Evolutionary conservation across 2,888 invertebrate genomes (phyloP), one percentile per base, ranked within the genome.

Genomic region (Julus scandinavius): DNA sequence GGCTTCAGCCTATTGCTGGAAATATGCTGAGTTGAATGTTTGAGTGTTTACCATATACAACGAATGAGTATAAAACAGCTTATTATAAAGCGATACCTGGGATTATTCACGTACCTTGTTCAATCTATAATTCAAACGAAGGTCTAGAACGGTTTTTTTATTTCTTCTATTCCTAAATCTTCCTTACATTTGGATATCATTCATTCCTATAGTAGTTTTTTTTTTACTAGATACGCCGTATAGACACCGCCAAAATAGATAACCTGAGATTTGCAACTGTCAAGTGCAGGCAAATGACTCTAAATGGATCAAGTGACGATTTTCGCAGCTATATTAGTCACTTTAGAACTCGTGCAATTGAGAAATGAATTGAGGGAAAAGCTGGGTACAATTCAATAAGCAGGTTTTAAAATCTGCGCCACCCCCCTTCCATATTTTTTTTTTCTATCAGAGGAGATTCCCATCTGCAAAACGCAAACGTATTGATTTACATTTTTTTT

Each of bases 231-330:
- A 11, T 15, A 15, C 13, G 13, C 80, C 2, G 38, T 80, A 80
- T 17, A 54, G 20, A 17, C 20, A 3, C 1, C 13, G 38, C 13
- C 40, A 20, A 29, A 83, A 83, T 83, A 85, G 20, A 45, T n/a
- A 85, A 50, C 85, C 83, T 85, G 20, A 85, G 45, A 85, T 41
- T 85, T 85, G 85, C 85, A 85, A 40, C 85, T 85, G 85, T 41
- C n/a, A 45, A 45, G 13, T 85, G 13, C 85, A 45, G 49, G 45
- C 85, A 49, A 45, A 45, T 85, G 85, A 85, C 85, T 45, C 50
- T 85, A 45, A 85, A 45, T 85, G 41, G 85, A 85, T 45, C 85
- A n/a, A 85, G 85, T 45, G 49, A 85, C 5, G 29, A 85, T 85
- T 17, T 85, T 85, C 45, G 4, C 29, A 20, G 13, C 85, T 49